Evolutionary conservation across 2,113 vertebrate genomes (phyloP).

Genomic region (Monopterus albus): DNA sequence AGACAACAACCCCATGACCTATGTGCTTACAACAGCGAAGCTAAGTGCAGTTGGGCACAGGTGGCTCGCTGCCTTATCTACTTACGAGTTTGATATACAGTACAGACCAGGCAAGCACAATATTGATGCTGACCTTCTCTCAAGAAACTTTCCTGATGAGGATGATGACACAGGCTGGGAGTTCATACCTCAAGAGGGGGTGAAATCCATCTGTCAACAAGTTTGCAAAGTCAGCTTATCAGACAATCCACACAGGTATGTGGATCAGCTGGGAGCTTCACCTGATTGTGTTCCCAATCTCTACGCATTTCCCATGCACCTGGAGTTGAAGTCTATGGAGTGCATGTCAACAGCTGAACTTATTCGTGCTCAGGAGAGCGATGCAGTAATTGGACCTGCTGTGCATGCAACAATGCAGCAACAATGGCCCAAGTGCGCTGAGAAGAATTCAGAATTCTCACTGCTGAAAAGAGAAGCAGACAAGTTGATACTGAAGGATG

Average conservation of each 20-base stretch:
- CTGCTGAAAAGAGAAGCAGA: background rate
- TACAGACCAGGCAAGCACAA: background rate
- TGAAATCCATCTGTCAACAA: background rate
- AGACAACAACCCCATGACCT: too few species aligned
- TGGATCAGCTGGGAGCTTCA: background rate
- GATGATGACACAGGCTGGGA: too few species aligned
- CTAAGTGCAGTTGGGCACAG: background rate
- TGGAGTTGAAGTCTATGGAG: background rate
- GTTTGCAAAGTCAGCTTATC: too few species aligned
- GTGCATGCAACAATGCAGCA: too few species aligned
- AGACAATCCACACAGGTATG: background rate
- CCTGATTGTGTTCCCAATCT: background rate
- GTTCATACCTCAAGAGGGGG: background rate
- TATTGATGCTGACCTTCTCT: slow-evolving; percentile 1
- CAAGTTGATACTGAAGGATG: background rate
- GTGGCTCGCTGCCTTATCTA: too few species aligned
- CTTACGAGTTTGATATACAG: background rate
- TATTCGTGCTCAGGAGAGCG: background rate
- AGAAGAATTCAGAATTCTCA: background rate
- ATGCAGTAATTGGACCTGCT: background rate
- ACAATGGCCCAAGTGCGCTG: background rate
- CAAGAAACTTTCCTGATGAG: background rate
- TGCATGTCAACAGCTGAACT: background rate
- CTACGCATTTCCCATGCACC: background rate
- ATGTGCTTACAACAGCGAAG: background rate